Base-by-base conservation (phyloP, 1,140 invertebrate species). In the Sycophaga agraensis region DNA sequence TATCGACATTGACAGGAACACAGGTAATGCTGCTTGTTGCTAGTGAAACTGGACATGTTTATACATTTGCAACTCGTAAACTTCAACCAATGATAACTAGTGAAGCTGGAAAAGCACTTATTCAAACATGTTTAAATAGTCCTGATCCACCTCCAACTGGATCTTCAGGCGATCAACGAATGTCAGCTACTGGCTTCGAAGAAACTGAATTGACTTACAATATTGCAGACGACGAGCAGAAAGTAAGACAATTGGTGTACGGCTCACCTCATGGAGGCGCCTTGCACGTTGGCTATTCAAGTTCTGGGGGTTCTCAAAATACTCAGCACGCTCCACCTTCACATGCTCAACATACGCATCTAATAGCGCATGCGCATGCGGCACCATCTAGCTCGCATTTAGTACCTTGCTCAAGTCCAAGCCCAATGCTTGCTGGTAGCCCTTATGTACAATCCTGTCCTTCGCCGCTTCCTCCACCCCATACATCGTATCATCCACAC, bases 21-120 rank as follows among this genome's bases (percentile, higher is more conserved):
- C 97, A 99, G 84, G 97, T 99, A 76, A 98, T 97, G 94, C 82
- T 97, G 55, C 82, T 97, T 71, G 95, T 97, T 56, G 95, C 94
- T 28, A 95, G 92, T 34, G 95, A 97, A 80, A 97, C 94, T 12
- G 95, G 97, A 4, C 98, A 99, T 83, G 97, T 99, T 68, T 99
- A 99, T 83, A 99, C 98, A 48, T 99, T 99, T 84, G 97, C 98
- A 31, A 99, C 98, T 46, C 85, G 95, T 56, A 99, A 99, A 81
- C 84, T 99, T 40, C 96, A 99, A 80, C 98, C 97, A 49, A 99
- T 99, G 96, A 99, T 99, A 76, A 98, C 95, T 14, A 97, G 94
- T 69, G 97, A 99, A 74, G 94, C 95, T 57, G 98, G 97, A 46
- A 99, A 99, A 81, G 91, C 94, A 45, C 85, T 99, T 46, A 99